Evolutionary conservation across 2,113 vertebrate species (phyloP).

Genomic region (Xiphophorus couchianus): DNA sequence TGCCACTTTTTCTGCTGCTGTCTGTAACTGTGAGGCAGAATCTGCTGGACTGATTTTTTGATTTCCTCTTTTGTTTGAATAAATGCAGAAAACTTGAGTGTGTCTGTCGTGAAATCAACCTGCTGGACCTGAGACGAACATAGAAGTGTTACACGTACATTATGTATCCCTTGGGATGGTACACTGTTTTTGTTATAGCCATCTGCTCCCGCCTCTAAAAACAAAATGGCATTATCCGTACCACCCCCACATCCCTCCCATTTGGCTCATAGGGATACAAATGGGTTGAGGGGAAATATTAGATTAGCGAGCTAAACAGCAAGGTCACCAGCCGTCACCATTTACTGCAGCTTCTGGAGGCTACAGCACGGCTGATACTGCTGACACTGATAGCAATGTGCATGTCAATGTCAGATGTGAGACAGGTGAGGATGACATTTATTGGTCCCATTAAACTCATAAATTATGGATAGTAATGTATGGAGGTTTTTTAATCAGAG

Average conservation of each 20-base stretch:
- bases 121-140: no score
- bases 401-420: constrained; percentile 63
- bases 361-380: constrained; percentile 7
- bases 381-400: constrained; percentile 23
- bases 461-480: constrained; percentile 73
- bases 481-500: constrained; percentile 66
- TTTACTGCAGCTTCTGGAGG: constrained; percentile 51
- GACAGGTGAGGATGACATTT: constrained; percentile 62
- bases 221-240: constrained; percentile 51
- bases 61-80: no score
- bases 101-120: no score
- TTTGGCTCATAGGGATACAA: constrained; percentile 52
- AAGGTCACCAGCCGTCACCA: constrained; percentile 54
- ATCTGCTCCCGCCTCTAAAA: constrained; percentile 54
- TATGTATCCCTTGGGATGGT: constrained; percentile 32
- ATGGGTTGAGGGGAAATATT: constrained; percentile 60
- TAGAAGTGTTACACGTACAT: no score
- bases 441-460: constrained; percentile 66
- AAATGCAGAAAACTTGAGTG: no score
- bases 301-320: constrained; percentile 61
- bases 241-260: constrained; percentile 30
- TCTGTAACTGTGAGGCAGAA: no score
- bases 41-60: no score
- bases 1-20: no score
- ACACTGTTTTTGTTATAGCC: constrained; percentile 22